phyloP scores from a whole-genome alignment of 1,140 invertebrate species.

The Theocolax elegans region DNA sequence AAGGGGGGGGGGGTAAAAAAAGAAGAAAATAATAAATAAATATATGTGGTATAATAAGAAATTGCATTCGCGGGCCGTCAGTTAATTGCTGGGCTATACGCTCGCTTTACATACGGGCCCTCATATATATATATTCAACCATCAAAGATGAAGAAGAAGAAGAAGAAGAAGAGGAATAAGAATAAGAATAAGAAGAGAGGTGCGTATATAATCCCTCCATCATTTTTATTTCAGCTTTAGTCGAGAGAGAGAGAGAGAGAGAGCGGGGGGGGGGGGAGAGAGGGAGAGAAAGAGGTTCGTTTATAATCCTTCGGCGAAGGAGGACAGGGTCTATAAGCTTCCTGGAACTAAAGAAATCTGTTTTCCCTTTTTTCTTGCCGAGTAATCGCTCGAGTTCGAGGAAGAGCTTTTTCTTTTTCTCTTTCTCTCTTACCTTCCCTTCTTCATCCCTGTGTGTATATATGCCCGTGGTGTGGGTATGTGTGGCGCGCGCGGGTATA shows the following conservation, averaged over 20 bases:
- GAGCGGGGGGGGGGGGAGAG: neutral
- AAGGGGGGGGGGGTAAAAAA: neutral
- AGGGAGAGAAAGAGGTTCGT: neutral
- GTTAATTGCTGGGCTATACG: neutral
- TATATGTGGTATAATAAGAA: too few species aligned
- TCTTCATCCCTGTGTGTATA: too few species aligned
- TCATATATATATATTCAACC: slow-evolving; percentile 7
- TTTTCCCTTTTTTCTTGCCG: slow-evolving; percentile 25
- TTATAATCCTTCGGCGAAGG: slow-evolving; percentile 32
- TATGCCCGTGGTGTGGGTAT: too few species aligned
- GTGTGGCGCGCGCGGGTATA: too few species aligned
- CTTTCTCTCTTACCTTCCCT: neutral
- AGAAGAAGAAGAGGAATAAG: too few species aligned
- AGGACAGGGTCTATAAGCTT: slow-evolving; percentile 17
- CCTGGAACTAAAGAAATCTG: slow-evolving; percentile 25
- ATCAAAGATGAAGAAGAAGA: too few species aligned
- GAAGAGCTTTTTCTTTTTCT: slow-evolving; percentile 17
- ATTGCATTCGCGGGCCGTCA: slow-evolving; percentile 3
- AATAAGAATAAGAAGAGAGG: too few species aligned
- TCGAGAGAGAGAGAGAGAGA: neutral
- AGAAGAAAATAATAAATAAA: slow-evolving; percentile 7
- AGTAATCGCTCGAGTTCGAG: slow-evolving; percentile 23
- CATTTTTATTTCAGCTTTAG: too few species aligned
- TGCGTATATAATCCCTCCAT: too few species aligned
- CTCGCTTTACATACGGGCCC: slow-evolving; percentile 18